Evolutionary conservation across 2,797 vertebrate species (phyloP).

Genomic region (Choloepus didactylus): DNA sequence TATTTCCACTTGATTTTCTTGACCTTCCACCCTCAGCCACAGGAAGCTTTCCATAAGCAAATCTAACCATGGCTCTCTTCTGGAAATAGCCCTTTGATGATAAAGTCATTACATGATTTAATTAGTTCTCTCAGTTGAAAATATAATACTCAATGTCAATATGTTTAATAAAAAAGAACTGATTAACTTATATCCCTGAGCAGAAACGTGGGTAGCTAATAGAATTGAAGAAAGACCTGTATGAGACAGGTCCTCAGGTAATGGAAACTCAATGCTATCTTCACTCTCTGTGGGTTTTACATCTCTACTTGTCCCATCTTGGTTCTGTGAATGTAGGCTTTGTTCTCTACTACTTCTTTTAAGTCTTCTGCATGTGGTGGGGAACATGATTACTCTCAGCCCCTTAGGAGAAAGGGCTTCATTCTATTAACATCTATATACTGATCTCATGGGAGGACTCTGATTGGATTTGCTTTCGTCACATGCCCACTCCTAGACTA

Average conservation of each 20-base stretch:
- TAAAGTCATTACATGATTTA: background rate
- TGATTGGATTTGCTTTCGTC: background rate
- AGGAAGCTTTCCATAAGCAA: background rate
- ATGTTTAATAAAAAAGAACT: background rate
- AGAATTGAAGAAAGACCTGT: background rate
- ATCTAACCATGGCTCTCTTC: background rate
- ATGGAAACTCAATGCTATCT: accelerated
- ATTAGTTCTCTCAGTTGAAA: conserved; percentile 26
- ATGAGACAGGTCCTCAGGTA: background rate
- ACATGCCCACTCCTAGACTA: background rate
- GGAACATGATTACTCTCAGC: background rate
- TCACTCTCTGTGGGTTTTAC: background rate
- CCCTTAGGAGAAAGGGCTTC: background rate
- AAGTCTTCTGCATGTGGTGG: background rate
- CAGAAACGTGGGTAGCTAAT: background rate
- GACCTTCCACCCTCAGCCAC: background rate
- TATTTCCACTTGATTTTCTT: background rate
- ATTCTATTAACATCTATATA: background rate
- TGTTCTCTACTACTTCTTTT: background rate
- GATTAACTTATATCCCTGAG: background rate
- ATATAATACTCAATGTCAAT: background rate
- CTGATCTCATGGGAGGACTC: background rate
- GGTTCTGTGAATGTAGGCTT: background rate
- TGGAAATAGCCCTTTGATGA: background rate
- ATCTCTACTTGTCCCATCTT: background rate